Evolutionary conservation across 2,888 invertebrate genomes (phyloP).

Genomic region (Theretra japonica): DNA sequence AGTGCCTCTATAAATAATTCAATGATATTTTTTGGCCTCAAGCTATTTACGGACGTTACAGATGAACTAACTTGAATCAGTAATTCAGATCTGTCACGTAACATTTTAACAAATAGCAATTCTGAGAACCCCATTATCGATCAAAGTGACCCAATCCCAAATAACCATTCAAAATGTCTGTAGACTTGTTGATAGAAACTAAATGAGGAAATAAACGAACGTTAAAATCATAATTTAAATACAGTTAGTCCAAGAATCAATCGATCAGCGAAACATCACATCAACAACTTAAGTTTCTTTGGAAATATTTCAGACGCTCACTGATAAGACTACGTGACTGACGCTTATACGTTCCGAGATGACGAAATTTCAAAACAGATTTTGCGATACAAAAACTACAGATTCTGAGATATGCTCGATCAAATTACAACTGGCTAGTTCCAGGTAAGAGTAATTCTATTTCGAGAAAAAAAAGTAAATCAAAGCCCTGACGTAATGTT

Average conservation of each 20-base stretch:
- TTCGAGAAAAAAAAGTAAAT: background rate
- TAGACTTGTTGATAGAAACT: background rate
- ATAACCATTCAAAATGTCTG: background rate
- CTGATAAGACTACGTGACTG: constrained; percentile 11
- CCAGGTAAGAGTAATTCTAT: background rate
- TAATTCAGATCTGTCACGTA: background rate
- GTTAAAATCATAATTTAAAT: constrained; percentile 2
- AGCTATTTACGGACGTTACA: background rate
- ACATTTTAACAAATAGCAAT: constrained; percentile 1
- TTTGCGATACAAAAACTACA: background rate
- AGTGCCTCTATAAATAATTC: background rate
- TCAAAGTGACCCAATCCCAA: background rate
- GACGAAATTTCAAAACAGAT: constrained; percentile 6
- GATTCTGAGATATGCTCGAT: background rate
- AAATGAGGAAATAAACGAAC: background rate
- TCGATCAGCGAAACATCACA: background rate
- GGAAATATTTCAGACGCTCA: background rate
- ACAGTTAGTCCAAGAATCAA: background rate
- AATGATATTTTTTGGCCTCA: background rate
- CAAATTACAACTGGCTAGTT: background rate
- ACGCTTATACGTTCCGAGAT: background rate
- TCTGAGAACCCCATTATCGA: background rate
- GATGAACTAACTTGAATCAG: constrained; percentile 11
- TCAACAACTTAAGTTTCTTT: background rate
- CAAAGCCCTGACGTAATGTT: background rate